phyloP scores from a whole-genome alignment of 2,888 invertebrate genomes.

The Tineola bisselliella region DNA sequence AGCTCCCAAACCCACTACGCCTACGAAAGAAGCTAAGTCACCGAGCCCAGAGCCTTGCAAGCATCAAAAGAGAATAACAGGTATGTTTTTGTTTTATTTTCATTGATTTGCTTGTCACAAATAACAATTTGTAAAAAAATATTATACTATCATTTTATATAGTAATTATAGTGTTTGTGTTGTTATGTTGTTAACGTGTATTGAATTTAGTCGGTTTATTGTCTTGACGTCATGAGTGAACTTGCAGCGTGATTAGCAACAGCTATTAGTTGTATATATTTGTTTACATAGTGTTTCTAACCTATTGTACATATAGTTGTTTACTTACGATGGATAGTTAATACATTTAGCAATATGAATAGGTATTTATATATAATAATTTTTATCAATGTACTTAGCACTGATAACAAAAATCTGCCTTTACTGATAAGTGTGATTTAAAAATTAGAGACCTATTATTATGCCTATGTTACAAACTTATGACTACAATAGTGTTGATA shows the following conservation, averaged over 20 bases:
- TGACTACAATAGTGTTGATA: no score
- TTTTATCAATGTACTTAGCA: no score
- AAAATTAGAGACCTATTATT: no score
- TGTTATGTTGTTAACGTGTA: neutral
- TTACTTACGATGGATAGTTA: no score
- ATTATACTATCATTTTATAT: neutral
- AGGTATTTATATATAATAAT: no score
- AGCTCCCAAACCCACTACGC: conserved; percentile 34
- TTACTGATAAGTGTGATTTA: no score
- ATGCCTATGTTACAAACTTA: no score
- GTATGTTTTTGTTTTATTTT: conserved; percentile 32
- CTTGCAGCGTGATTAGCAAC: neutral
- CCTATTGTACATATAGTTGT: neutral
- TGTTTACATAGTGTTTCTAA: neutral
- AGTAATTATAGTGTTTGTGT: neutral
- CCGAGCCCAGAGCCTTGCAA: conserved; percentile 55
- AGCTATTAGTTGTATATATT: neutral
- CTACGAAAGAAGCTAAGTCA: conserved; percentile 42
- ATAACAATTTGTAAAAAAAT: neutral
- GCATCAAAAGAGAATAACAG: conserved; percentile 70
- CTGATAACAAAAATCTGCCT: no score
- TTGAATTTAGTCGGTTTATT: neutral
- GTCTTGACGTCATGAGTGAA: neutral
- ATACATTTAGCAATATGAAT: no score
- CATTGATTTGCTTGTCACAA: neutral